Base-by-base conservation (phyloP, 2,797 vertebrate species). In the Vultur gryphus region DNA sequence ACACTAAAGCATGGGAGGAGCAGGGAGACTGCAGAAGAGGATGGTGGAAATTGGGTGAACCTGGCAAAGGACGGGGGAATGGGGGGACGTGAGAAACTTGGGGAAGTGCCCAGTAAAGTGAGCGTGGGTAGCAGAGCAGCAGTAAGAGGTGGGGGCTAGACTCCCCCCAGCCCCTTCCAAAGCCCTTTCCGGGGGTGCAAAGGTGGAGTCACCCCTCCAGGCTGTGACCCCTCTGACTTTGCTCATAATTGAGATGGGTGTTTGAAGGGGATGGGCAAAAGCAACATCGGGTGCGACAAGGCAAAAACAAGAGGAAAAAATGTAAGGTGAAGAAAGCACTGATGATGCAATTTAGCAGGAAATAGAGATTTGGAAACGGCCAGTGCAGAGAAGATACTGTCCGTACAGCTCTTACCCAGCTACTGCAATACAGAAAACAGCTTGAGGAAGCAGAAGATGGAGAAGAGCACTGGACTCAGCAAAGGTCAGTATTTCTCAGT, bases 211-310 rank as follows among this genome's bases (percentile, higher is more conserved):
- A 39, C 73, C 26, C 25, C 35, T 33, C 57, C 26, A 44, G n/a
- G 33, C 71, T 58, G 13, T 37, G 37, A 37, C 37, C 37, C 37
- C 54, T 46, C 55, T 25, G 35, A 24, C 41, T 35, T 9, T 1
- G 13, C 54, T 37, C 35, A 16, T 8, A 13, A 8, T 29, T 25
- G 19, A 10, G 25, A 13, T 7, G 1, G 20, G 17, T 14, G 10
- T 28, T 23, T 7, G 5, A 13, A 41, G 58, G 29, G 58, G 39
- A 61, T 0, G 5, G 6, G 35, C 10, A 67, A 67, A 85, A 76
- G 55, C 55, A 21, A 39, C 23, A 2, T 1, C 5, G 49, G 19
- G 37, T 49, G 69, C 0, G 2, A 20, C 13, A 16, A 28, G 48
- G 55, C 16, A 37, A 39, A 86, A 37, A n/a, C 1, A 4, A 51